A percentile compares a stretch with the other conserved stretches of the same genome.
These are phyloP conservation scores for Drosophila falleni DNA, from an alignment of 2,888 invertebrate genomes.

Conservation along the genomic window DNA sequence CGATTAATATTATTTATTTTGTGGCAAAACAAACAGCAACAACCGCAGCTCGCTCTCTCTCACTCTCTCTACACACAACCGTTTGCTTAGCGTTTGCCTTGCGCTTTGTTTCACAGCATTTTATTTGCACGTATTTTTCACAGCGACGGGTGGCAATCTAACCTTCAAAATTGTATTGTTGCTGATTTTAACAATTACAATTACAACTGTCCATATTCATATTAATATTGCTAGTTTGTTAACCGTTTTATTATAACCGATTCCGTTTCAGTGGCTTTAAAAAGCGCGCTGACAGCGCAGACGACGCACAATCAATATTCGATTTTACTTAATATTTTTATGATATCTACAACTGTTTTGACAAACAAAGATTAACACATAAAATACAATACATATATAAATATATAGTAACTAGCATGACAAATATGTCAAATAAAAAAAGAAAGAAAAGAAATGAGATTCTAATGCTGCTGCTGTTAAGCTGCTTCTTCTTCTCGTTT, in stretches of 20 bases:
- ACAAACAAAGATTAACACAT: constrained; percentile 48
- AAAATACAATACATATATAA: constrained; percentile 32
- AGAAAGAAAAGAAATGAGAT: constrained; percentile 38
- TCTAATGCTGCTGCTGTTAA: constrained; percentile 62
- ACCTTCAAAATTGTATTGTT: constrained; percentile 74
- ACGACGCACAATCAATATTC: constrained; percentile 60
- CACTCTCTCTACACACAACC: not conserved
- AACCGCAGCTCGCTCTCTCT: not conserved
- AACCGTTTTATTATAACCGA: constrained; percentile 10
- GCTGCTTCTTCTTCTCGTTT: constrained; percentile 77
- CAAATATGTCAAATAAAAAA: constrained; percentile 48
- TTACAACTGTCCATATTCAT: constrained; percentile 30
- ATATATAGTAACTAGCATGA: constrained; percentile 39
- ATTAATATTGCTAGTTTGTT: constrained; percentile 42
- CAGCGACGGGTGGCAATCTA: constrained; percentile 73
- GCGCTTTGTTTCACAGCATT: constrained; percentile 73
- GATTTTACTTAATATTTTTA: constrained; percentile 38
- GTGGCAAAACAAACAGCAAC: constrained; percentile 63
- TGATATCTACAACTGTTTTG: constrained; percentile 39
- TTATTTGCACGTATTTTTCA: constrained; percentile 50
- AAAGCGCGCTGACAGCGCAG: constrained; percentile 36
- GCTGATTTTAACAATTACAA: constrained; percentile 49
- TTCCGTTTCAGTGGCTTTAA: constrained; percentile 20
- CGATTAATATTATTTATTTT: constrained; percentile 76
- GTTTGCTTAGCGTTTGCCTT: constrained; percentile 45